Percentiles rank a stretch among this genome's conserved stretches.
These are phyloP conservation scores for Porites divaricata DNA, from an alignment of 92 coral and sea anemone genomes.

Conservation along the genomic window DNA sequence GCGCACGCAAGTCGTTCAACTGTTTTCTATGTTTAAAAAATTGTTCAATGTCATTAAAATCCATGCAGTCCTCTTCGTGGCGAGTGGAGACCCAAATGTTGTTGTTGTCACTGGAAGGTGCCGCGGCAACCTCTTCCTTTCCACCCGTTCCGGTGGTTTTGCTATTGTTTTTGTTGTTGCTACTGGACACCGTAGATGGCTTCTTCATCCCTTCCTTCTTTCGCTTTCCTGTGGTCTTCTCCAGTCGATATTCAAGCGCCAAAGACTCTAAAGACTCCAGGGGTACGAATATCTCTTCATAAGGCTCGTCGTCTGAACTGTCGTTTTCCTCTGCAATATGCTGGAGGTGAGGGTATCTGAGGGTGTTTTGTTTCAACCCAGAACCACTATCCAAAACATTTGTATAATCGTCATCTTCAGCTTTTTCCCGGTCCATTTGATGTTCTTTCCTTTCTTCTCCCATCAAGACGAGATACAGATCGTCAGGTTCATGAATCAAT, in stretches of 20 bases:
- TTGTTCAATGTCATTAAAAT: constrained; percentile 16
- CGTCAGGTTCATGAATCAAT: neutral
- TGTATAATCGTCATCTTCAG: neutral
- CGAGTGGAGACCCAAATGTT: constrained; percentile 6
- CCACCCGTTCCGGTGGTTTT: too few relatives aligned
- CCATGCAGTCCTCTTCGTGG: constrained; percentile 31
- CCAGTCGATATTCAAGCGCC: neutral
- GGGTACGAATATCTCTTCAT: constrained; percentile 1
- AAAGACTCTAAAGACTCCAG: neutral
- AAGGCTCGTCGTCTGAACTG: neutral
- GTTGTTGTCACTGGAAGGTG: neutral
- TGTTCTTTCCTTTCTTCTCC: too few relatives aligned
- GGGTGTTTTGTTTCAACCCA: too few relatives aligned
- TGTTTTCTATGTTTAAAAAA: constrained; percentile 2
- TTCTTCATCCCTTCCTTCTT: neutral
- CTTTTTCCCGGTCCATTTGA: neutral
- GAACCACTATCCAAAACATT: too few relatives aligned
- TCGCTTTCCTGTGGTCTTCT: neutral
- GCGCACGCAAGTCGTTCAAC: neutral
- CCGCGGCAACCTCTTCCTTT: neutral
- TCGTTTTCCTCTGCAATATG: neutral
- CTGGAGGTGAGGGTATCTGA: too few relatives aligned
- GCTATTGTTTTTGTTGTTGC: too few relatives aligned
- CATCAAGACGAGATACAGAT: neutral
- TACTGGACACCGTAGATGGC: neutral